Evolutionary conservation across 1,140 invertebrate species (phyloP), one percentile per base, ranked within the genome.

Genomic region (Calycopis cecrops): DNA sequence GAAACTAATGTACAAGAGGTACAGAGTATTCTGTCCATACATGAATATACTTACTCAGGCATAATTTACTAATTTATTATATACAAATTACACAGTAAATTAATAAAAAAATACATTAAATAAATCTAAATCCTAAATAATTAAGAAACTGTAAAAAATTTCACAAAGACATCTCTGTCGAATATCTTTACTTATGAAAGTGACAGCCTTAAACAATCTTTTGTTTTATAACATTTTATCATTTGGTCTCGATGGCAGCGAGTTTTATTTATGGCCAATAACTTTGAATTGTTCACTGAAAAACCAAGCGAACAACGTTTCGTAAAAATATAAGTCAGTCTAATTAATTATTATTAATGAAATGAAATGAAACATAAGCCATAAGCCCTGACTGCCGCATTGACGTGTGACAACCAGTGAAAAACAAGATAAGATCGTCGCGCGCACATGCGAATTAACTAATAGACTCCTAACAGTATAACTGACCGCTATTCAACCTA

Each of bases 131-230:
- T 74, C 57, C 66, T 79, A 80, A 73, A 68, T 57, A 61, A 68
- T 60, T 72, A 74, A 68, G 59, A 53, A 69, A 80, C 76, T 72
- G 69, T 71, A 77, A 71, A 70, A 58, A 80, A 73, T 84, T 73
- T 81, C 78, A 80, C 68, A 77, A 76, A 82, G 71, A 71, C 80
- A 82, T 80, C 65, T 70, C 72, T 67, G 73, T 70, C 65, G 60
- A 69, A 72, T 74, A 73, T 62, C 59, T 52, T 60, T 65, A 66
- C 50, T 60, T 71, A 71, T 33, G 73, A 71, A 81, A 79, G 57
- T 77, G 73, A 70, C 76, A 73, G 58, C 48, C 51, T 51, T 59
- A 50, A 35, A 54, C 50, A 49, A 67, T 66, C 49, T 62, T 64
- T 62, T 62, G 61, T 62, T 51, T 63, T 55, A 51, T 16, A 56